Evolutionary conservation across 2,113 vertebrate species (phyloP), one percentile per base, ranked within the genome.

Genomic region (Lagenorhynchus albirostris): DNA sequence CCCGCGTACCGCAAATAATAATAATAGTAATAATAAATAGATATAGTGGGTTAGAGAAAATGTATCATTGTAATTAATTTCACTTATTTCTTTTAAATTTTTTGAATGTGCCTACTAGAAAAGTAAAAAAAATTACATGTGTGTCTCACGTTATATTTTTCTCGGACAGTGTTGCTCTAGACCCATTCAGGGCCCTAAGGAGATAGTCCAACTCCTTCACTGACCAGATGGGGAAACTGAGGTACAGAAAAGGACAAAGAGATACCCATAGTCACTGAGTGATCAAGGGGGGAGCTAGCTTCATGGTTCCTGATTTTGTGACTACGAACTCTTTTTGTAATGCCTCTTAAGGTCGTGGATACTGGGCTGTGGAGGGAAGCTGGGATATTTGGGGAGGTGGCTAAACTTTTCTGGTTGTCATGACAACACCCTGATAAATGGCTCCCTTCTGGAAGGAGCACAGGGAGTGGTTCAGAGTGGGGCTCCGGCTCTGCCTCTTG

Each of bases 331-430:
- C 83, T 89, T 93, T 80, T 4, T 5, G 25, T 68, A 70, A 84
- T 12, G 38, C 95, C 97, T 96, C 96, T 97, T 97, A 97, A 89
- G 93, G 96, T 82, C 53, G 63, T 73, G 47, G 65, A 29, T 91
- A 15, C 91, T 92, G 94, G 84, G 70, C 29, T 2, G 1, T 50
- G 50, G 87, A 93, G 79, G 44, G 21, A 89, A 82, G 83, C 87
- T 65, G 83, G 68, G 87, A 44, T 68, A 44, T 85, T 67, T n/a
- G 74, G 67, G 73, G 85, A 83, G 85, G 31, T n/a, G 76, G n/a
- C 82, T 93, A 50, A 62, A 62, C 41, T 58, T 76, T 84, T 53
- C 67, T 87, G 58, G 86, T 73, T 95, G 87, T 29, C 84, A 76
- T 62, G 83, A 88, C 88, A 29, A 67, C 11, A 3, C 58, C 67